A percentile compares a stretch with the other conserved stretches of the same genome.
These are phyloP conservation scores for Amorpha juglandis DNA, from an alignment of 2,888 invertebrate genomes.

Conservation along the genomic window DNA sequence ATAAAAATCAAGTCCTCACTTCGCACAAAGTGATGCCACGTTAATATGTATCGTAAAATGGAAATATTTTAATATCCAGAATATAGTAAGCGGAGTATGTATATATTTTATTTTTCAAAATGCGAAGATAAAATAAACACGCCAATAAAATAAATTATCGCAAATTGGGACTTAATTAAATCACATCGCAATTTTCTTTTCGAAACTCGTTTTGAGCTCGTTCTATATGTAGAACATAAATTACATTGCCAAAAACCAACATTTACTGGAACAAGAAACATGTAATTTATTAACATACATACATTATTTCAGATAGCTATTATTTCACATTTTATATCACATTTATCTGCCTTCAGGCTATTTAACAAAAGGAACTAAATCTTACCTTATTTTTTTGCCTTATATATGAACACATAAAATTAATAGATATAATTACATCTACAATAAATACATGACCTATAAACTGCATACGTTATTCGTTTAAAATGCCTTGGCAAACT, in stretches of 20 bases:
- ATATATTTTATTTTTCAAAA: not conserved
- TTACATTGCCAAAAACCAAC: not conserved
- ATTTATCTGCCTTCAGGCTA: too few species aligned
- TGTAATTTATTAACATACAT: slow-evolving; percentile 17
- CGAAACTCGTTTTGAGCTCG: not conserved
- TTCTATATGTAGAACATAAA: not conserved
- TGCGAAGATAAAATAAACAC: slow-evolving; percentile 8
- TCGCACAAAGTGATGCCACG: not conserved
- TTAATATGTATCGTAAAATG: not conserved
- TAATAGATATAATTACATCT: too few species aligned
- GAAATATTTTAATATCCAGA: slow-evolving; percentile 11
- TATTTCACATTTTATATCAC: not conserved
- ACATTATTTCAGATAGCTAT: not conserved
- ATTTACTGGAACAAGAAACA: slow-evolving; percentile 6
- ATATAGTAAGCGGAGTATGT: too few species aligned
- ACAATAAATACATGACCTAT: too few species aligned
- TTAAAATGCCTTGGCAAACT: too few species aligned
- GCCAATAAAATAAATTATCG: slow-evolving; percentile 9
- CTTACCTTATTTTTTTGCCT: not conserved
- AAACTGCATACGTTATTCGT: too few species aligned
- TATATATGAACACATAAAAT: not conserved
- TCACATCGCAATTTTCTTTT: not conserved
- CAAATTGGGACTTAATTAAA: slow-evolving; percentile 6
- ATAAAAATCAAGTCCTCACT: slow-evolving; percentile 6
- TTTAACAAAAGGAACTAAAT: too few species aligned